phyloP scores from a whole-genome alignment of 1,140 invertebrate genomes.

The Plectrocnemia conspersa region DNA sequence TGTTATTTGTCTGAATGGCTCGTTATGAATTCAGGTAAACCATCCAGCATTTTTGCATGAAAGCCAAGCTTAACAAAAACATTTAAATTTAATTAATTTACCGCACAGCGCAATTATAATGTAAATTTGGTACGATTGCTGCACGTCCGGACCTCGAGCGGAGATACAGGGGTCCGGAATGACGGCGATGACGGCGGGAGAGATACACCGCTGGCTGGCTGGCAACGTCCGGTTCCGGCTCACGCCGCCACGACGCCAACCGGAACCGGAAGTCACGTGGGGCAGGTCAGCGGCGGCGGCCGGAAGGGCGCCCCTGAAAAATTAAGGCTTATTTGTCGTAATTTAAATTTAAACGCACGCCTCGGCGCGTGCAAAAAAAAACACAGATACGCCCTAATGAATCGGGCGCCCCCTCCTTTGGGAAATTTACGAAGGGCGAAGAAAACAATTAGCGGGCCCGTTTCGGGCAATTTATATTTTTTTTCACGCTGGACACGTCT shows the following conservation, averaged over 20 bases:
- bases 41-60: too few relatives aligned
- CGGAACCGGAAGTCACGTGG: slow-evolving; percentile 15
- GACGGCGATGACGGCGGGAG: slow-evolving; percentile 1
- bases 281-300: slow-evolving; percentile 13
- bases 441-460: slow-evolving; percentile 2
- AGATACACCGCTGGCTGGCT: slow-evolving; percentile 1
- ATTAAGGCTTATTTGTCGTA: slow-evolving; percentile 5
- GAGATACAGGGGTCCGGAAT: background rate
- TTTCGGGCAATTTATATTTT: too few relatives aligned
- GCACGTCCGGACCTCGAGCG: background rate
- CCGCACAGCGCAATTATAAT: too few relatives aligned
- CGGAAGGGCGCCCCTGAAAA: slow-evolving; percentile 11
- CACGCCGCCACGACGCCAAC: background rate
- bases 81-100: too few relatives aligned
- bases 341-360: slow-evolving; percentile 17
- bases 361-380: slow-evolving; percentile 1
- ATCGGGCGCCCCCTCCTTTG: slow-evolving; percentile 4
- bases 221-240: slow-evolving; percentile 7
- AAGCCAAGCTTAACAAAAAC: too few relatives aligned
- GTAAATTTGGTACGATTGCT: background rate
- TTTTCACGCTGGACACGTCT: too few relatives aligned
- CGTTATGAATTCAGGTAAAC: too few relatives aligned
- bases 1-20: too few relatives aligned
- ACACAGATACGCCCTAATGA: background rate
- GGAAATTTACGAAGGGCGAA: background rate